These are phyloP conservation scores for Chondrosia reniformis DNA, from an alignment of 37 sponge, comb jelly and placozoan genomes.

Conservation along the genomic window DNA sequence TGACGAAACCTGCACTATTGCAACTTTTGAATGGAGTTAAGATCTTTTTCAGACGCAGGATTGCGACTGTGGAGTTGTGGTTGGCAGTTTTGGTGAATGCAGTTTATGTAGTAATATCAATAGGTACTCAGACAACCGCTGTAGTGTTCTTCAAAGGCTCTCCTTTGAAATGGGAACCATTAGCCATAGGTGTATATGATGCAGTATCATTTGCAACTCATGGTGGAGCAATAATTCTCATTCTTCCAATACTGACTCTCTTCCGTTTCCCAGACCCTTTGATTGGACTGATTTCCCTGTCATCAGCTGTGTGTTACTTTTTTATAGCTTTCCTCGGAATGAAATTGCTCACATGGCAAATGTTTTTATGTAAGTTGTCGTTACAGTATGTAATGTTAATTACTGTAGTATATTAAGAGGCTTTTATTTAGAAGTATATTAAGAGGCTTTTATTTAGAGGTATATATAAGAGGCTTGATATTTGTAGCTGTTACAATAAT, in stretches of 20 bases:
- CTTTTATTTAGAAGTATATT: no score
- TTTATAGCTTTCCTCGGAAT: constrained; percentile 2
- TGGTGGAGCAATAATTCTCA: constrained; percentile 15
- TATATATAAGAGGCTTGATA: no score
- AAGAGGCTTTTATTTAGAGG: no score
- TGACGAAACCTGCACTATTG: not conserved
- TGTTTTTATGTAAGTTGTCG: constrained; percentile 53
- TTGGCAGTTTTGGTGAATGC: not conserved
- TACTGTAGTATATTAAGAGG: no score
- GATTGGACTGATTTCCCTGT: constrained; percentile 32
- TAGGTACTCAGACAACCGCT: constrained; percentile 6
- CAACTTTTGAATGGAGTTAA: constrained; percentile 25
- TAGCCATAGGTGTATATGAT: constrained; percentile 16
- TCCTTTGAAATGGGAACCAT: constrained; percentile 34
- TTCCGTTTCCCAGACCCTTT: constrained; percentile 45
- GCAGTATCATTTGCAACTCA: not conserved
- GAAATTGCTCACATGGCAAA: constrained; percentile 20
- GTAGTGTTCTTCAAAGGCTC: constrained; percentile 33
- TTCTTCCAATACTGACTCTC: constrained; percentile 40
- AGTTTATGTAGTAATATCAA: constrained; percentile 5
- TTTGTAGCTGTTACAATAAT: no score
- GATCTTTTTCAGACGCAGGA: constrained; percentile 31
- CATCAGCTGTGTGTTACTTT: constrained; percentile 13
- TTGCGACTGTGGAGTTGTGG: constrained; percentile 27
- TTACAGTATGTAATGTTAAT: no score